Evolutionary conservation across 2,797 vertebrate genomes (phyloP).

Genomic region (Mormyrops attenuatus): DNA sequence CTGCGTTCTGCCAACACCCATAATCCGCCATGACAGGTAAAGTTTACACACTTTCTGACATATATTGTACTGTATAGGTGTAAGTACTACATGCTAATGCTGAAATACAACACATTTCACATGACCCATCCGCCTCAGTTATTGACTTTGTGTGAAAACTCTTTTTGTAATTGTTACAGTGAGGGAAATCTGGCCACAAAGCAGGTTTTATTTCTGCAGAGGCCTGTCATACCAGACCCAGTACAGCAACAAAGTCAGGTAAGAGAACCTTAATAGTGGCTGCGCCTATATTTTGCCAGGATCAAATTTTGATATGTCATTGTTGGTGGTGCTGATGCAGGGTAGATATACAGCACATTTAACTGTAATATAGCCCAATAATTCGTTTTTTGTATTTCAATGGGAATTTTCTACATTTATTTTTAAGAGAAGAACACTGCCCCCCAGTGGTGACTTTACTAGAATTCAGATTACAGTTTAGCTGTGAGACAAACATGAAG

Average conservation of each 20-base stretch:
- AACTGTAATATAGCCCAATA: background rate
- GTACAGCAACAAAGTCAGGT: slow-evolving; percentile 52
- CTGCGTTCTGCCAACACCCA: slow-evolving; percentile 85
- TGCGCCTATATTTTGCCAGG: background rate
- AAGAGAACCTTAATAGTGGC: slow-evolving; percentile 22
- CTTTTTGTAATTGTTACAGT: slow-evolving; percentile 48
- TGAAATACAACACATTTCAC: background rate
- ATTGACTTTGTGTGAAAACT: background rate
- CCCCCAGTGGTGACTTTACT: background rate
- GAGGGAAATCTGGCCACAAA: slow-evolving; percentile 94
- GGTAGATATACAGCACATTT: background rate
- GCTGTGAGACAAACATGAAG: background rate
- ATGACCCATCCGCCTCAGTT: background rate
- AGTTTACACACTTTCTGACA: background rate
- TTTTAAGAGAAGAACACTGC: background rate
- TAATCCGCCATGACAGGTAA: slow-evolving; percentile 89
- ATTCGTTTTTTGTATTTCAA: background rate
- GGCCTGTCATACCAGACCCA: slow-evolving; percentile 59
- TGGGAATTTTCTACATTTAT: background rate
- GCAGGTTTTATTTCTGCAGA: slow-evolving; percentile 90
- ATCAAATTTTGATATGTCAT: background rate
- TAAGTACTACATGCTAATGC: background rate
- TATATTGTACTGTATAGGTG: background rate
- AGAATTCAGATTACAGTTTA: background rate
- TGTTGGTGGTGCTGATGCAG: background rate